Percentiles rank a stretch among this genome's conserved stretches.
Conservation (phyloP, 2,797 vertebrate species). For the Clarias laeviceps region DNA sequence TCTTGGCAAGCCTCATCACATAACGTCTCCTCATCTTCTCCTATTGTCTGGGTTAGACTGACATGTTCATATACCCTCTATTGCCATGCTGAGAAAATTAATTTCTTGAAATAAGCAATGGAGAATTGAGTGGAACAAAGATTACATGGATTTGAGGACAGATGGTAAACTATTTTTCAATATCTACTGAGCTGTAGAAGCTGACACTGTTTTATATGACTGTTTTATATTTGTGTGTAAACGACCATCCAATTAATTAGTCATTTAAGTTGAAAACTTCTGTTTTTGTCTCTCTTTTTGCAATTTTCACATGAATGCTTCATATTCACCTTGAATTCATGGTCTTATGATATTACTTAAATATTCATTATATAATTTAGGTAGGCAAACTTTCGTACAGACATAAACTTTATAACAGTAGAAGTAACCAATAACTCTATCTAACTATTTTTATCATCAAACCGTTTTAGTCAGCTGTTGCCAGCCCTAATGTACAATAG, state of each 20-base stretch:
- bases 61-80: conserved; percentile 1
- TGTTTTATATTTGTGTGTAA: background rate
- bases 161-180: background rate
- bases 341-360: background rate
- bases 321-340: background rate
- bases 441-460: background rate
- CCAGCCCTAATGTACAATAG: background rate
- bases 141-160: background rate
- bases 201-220: background rate
- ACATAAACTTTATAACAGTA: background rate
- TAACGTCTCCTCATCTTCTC: background rate
- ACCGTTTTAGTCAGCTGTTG: background rate
- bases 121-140: background rate
- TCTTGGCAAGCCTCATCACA: conserved; percentile 8
- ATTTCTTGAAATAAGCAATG: conserved; percentile 5
- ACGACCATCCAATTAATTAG: background rate
- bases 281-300: background rate
- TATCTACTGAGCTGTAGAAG: background rate
- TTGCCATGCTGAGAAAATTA: background rate
- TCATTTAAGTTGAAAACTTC: background rate
- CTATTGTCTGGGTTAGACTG: background rate
- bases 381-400: background rate
- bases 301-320: background rate
- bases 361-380: background rate
- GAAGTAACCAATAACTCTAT: background rate